A percentile compares a stretch with the other conserved stretches of the same genome.
Evolutionary conservation across 2,113 vertebrate species (phyloP).

Genomic region (Phalacrocorax carbo): DNA sequence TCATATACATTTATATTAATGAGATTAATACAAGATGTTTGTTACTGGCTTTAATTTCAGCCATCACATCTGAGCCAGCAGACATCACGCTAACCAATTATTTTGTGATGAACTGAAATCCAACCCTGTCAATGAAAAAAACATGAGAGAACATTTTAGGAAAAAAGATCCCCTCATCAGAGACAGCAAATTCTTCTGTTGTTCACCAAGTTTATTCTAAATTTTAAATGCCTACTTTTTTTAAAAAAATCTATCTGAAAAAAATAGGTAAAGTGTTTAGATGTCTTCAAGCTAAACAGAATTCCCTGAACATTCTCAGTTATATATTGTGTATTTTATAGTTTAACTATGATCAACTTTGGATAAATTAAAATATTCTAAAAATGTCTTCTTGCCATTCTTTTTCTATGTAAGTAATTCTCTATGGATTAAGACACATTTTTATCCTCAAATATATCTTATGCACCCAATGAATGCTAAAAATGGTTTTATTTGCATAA

Average conservation of each 20-base stretch:
- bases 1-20: background rate
- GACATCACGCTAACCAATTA: background rate
- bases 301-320: background rate
- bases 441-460: conserved; percentile 27
- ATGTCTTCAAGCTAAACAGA: background rate
- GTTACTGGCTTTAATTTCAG: background rate
- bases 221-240: background rate
- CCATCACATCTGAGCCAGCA: background rate
- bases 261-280: background rate
- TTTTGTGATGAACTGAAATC: background rate
- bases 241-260: background rate
- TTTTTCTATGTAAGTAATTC: background rate
- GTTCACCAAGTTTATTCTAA: background rate
- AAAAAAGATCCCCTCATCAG: background rate
- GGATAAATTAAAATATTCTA: background rate
- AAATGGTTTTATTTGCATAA: conserved; percentile 34
- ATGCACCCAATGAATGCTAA: background rate
- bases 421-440: background rate
- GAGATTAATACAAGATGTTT: background rate
- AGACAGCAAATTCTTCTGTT: background rate
- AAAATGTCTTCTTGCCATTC: background rate
- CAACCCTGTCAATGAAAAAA: background rate
- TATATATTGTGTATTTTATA: background rate
- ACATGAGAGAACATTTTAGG: background rate
- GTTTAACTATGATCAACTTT: background rate